Evolutionary conservation across 1,140 invertebrate genomes (phyloP), one percentile per base, ranked within the genome.

Genomic region (Hydropsyche tenuis): DNA sequence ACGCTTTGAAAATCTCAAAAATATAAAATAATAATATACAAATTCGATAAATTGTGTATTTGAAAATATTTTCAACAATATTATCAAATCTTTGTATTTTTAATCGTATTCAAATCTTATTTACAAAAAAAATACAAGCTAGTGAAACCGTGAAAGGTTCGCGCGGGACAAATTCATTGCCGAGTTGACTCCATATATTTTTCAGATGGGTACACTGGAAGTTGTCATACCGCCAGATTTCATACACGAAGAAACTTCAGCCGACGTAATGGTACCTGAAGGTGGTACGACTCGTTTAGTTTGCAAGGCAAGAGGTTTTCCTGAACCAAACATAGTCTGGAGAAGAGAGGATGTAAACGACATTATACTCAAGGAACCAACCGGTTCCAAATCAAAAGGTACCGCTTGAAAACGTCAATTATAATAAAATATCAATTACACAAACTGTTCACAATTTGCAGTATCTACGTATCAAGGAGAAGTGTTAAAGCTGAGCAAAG

Each of bases 151-250:
- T n/a, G n/a, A n/a, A n/a, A n/a, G n/a, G n/a, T n/a, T n/a, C n/a
- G n/a, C n/a, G n/a, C n/a, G n/a, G n/a, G n/a, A n/a, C n/a, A n/a
- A n/a, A n/a, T n/a, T n/a, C n/a, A n/a, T n/a, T n/a, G n/a, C n/a
- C n/a, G n/a, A n/a, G n/a, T n/a, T n/a, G n/a, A n/a, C n/a, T n/a
- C n/a, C n/a, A n/a, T 9, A 37, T 9, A 9, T 37, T 9, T 37
- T 37, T 37, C 83, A 94, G 92, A 90, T 93, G 82, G 92, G 92
- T 11, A 89, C 88, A 79, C 84, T 96, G 77, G 90, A 94, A 56
- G 92, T 96, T 16, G 92, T 94, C 16, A 91, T 95, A 77, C 93
- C 93, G 7, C 93, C 93, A 7, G 93, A 95, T 81, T 94, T 95
- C 79, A 87, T 94, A 42, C 81, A 89, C 16, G 91, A 93, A 78